Conservation (phyloP, 2,888 invertebrate species). For the Polyommatus iphigenia region DNA sequence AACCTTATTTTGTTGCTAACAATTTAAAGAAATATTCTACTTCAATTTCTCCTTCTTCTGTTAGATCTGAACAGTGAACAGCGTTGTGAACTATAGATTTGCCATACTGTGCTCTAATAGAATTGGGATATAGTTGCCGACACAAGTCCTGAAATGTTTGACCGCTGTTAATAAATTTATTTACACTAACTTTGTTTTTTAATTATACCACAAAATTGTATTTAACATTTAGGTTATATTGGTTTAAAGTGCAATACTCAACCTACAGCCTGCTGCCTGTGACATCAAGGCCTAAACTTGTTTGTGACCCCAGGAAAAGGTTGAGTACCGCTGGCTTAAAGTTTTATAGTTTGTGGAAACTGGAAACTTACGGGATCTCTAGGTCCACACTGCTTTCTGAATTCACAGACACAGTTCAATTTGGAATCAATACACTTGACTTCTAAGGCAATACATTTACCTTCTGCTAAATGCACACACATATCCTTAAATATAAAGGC, state of each 20-base stretch:
- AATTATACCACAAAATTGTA: background rate
- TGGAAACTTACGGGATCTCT: slow-evolving; percentile 82
- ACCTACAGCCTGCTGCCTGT: no score
- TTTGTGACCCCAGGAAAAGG: no score
- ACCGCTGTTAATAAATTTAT: slow-evolving; percentile 1
- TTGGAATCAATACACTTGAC: slow-evolving; percentile 80
- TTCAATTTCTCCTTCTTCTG: slow-evolving; percentile 91
- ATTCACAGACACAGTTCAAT: slow-evolving; percentile 82
- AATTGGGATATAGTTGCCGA: slow-evolving; percentile 87
- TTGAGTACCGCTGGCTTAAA: background rate
- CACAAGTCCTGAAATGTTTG: slow-evolving; percentile 57
- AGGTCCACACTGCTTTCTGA: slow-evolving; percentile 92
- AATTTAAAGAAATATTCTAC: slow-evolving; percentile 89
- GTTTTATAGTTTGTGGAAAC: slow-evolving; percentile 31
- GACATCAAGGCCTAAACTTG: no score
- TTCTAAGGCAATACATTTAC: slow-evolving; percentile 92
- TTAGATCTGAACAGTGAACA: slow-evolving; percentile 95
- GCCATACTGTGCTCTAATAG: slow-evolving; percentile 91
- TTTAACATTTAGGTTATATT: background rate
- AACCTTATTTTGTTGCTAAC: slow-evolving; percentile 57
- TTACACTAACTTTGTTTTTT: slow-evolving; percentile 10
- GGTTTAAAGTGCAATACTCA: background rate
- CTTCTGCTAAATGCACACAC: slow-evolving; percentile 90
- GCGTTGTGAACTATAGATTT: slow-evolving; percentile 89
- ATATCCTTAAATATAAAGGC: slow-evolving; percentile 78